Evolutionary conservation across 2,113 vertebrate species (phyloP).

Genomic region (Colaptes auratus): DNA sequence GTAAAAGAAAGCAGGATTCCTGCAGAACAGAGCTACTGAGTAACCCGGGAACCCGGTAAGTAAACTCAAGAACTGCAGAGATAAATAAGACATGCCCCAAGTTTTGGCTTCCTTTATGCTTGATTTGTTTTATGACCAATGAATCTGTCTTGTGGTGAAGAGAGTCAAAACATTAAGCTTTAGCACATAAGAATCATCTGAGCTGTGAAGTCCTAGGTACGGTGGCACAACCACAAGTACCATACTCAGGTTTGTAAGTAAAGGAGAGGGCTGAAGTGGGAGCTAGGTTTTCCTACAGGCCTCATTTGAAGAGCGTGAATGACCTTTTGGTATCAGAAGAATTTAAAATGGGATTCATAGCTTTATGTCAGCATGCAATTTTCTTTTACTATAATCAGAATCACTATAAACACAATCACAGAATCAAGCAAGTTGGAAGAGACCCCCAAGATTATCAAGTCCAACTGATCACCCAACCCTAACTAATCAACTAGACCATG

Average conservation of each 20-base stretch:
- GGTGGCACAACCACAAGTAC: neutral
- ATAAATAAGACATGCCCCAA: neutral
- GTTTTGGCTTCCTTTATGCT: neutral
- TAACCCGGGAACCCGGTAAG: neutral
- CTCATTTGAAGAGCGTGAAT: neutral
- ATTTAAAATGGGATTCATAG: neutral
- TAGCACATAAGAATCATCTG: rapidly evolving
- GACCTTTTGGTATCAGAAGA: neutral
- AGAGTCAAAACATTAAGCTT: neutral
- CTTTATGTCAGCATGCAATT: neutral
- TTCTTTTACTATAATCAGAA: constrained; percentile 14
- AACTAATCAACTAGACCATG: too few species aligned
- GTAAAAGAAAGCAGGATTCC: neutral
- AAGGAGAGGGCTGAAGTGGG: neutral
- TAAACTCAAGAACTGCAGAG: neutral
- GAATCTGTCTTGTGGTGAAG: neutral
- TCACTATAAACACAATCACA: neutral
- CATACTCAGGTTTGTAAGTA: neutral
- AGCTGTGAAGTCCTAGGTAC: neutral
- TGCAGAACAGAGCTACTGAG: neutral
- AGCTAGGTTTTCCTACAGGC: neutral
- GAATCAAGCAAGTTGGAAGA: too few species aligned
- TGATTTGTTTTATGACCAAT: neutral
- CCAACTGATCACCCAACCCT: too few species aligned
- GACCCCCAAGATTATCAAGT: too few species aligned